Evolutionary conservation across 1,140 invertebrate genomes (phyloP), one percentile per base, ranked within the genome.

Genomic region (Procambarus clarkii): DNA sequence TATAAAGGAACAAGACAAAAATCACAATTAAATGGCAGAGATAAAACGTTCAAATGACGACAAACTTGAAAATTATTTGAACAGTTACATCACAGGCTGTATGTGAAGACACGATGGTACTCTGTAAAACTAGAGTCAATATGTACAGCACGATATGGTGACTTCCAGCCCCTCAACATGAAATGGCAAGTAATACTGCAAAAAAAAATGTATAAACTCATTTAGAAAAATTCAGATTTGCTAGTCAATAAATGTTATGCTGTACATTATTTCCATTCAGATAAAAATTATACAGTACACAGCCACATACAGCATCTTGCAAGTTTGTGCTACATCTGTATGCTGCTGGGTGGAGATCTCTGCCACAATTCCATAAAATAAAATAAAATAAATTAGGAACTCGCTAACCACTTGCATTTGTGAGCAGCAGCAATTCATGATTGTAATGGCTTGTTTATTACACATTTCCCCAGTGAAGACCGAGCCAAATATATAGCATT

Each of bases 21-120:
- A 86, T 91, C 88, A 91, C 88, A 85, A 91, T 91, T 78, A 85
- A 91, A 91, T 85, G 81, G 81, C 81, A 84, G 82, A 84, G 82
- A 90, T 48, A 90, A 90, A 48, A 90, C 60, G 76, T 60, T 78
- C 48, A 90, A 80, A 90, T 58, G 69, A 77, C 71, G 54, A 58
- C 69, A 79, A 69, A 85, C 71, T 58, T 34, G 50, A 85, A 85
- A 85, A 54, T 64, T 50, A 85, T 88, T 81, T 80, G 86, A 77
- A 74, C 76, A 64, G 64, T 81, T 88, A 77, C 86, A 88, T 88
- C 86, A 88, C 86, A 88, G 86, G 86, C 86, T 88, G 86, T 54
- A 74, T 64, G 85, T 58, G 86, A 88, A 88, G 86, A 88, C 86
- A 88, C 86, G 48, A 81, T 74, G 86, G 86, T 88, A 88, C 78